Conservation (phyloP, 2,888 invertebrate species). For the Agriopis marginaria region DNA sequence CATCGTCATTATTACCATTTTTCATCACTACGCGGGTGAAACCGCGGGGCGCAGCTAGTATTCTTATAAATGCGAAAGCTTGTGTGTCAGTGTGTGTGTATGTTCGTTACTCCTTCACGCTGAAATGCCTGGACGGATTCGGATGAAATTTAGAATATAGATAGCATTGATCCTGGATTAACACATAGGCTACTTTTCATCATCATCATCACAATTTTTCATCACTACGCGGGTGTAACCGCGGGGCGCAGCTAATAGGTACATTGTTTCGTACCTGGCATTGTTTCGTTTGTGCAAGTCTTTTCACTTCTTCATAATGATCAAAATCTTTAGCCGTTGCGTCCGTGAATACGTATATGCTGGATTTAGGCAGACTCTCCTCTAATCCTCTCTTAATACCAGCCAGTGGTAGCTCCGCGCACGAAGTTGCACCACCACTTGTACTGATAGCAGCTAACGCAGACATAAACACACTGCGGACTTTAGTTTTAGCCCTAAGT, state of each 20-base stretch:
- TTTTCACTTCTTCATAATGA: slow-evolving; percentile 53
- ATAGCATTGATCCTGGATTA: too few relatives aligned
- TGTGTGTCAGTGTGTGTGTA: too few relatives aligned
- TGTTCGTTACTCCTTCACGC: too few relatives aligned
- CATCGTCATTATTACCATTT: too few relatives aligned
- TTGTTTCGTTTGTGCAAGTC: slow-evolving; percentile 57
- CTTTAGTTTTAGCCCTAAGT: slow-evolving; percentile 49
- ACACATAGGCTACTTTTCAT: too few relatives aligned
- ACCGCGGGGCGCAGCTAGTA: too few relatives aligned
- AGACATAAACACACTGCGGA: slow-evolving; percentile 53
- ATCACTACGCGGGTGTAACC: too few relatives aligned
- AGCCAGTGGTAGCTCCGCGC: slow-evolving; percentile 65
- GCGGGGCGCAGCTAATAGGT: neutral
- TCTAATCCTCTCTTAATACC: slow-evolving; percentile 64
- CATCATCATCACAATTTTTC: too few relatives aligned
- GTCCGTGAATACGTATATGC: slow-evolving; percentile 72
- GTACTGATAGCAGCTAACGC: slow-evolving; percentile 49
- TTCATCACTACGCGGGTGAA: too few relatives aligned
- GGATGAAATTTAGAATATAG: too few relatives aligned
- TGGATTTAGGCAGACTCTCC: slow-evolving; percentile 60
- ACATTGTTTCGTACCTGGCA: slow-evolving; percentile 55
- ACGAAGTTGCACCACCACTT: slow-evolving; percentile 55
- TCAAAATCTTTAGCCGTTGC: slow-evolving; percentile 63
- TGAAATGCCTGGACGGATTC: too few relatives aligned
- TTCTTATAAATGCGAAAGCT: too few relatives aligned